Conservation (phyloP, 2,888 invertebrate species). For the Tryphoninae sp. region DNA sequence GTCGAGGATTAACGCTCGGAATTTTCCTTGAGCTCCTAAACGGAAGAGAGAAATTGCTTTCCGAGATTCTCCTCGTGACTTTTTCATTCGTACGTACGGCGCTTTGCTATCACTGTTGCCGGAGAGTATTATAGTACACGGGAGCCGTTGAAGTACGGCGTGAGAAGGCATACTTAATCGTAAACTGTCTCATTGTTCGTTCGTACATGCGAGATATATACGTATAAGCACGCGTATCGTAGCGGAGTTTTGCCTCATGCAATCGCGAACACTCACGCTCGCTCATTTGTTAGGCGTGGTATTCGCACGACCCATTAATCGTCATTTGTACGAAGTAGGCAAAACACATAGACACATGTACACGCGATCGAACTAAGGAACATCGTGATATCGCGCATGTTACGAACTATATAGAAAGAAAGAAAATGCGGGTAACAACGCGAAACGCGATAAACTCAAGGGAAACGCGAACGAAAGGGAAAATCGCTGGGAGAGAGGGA, state of each 20-base stretch:
- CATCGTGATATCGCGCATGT: slow-evolving; percentile 37
- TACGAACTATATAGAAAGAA: slow-evolving; percentile 5
- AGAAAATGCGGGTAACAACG: slow-evolving; percentile 1
- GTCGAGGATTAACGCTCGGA: slow-evolving; percentile 45
- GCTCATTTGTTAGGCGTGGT: slow-evolving; percentile 51
- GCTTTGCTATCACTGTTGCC: not conserved
- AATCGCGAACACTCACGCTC: not conserved
- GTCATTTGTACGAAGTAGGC: slow-evolving; percentile 49
- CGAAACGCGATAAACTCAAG: not conserved
- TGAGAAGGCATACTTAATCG: slow-evolving; percentile 59
- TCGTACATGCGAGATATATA: not conserved
- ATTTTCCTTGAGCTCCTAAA: slow-evolving; percentile 37
- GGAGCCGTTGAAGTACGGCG: slow-evolving; percentile 30
- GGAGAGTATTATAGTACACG: not conserved
- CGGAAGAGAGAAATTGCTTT: slow-evolving; percentile 42
- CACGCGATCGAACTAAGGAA: slow-evolving; percentile 38
- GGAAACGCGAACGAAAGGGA: slow-evolving; percentile 49
- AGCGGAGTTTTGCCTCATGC: not conserved
- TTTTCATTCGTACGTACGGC: not conserved
- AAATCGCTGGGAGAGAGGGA: slow-evolving; percentile 4
- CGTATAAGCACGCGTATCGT: slow-evolving; percentile 16
- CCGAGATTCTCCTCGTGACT: slow-evolving; percentile 29
- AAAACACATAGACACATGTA: slow-evolving; percentile 18
- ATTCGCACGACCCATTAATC: slow-evolving; percentile 57
- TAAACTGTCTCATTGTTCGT: slow-evolving; percentile 59